phyloP scores from a whole-genome alignment of 2,888 invertebrate species.

The Melikaiella ostensackeni region DNA sequence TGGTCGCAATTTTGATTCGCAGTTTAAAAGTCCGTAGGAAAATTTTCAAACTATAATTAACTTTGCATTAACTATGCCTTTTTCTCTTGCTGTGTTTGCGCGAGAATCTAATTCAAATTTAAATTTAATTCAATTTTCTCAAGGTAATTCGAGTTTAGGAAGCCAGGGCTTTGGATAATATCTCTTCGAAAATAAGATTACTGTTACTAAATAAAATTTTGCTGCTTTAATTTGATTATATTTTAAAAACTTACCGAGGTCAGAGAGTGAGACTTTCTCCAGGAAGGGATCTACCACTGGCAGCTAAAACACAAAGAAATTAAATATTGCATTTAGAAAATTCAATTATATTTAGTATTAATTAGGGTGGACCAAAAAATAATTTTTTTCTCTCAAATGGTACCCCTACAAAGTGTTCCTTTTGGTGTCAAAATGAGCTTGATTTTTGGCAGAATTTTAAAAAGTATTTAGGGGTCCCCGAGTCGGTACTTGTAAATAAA shows the following conservation, averaged over 20 bases:
- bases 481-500: too few relatives aligned
- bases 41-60: background rate
- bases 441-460: too few relatives aligned
- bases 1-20: too few relatives aligned
- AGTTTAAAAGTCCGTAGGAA: background rate
- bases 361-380: too few relatives aligned
- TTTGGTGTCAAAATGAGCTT: too few relatives aligned
- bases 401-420: too few relatives aligned
- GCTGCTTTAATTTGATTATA: background rate
- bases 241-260: slow-evolving; percentile 83
- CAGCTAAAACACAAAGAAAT: slow-evolving; percentile 82
- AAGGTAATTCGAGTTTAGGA: background rate
- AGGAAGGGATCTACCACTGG: slow-evolving; percentile 94
- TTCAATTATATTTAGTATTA: background rate
- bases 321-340: background rate
- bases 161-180: background rate
- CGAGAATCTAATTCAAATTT: background rate
- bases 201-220: too few relatives aligned
- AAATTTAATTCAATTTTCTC: background rate
- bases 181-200: too few relatives aligned
- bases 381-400: too few relatives aligned
- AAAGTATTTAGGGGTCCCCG: too few relatives aligned
- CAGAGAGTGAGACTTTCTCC: slow-evolving; percentile 89
- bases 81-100: background rate
- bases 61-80: background rate